Percentiles rank a stretch among this genome's conserved stretches.
Conservation (phyloP, 92 coral and sea anemone species). For the Actinernus sp. region DNA sequence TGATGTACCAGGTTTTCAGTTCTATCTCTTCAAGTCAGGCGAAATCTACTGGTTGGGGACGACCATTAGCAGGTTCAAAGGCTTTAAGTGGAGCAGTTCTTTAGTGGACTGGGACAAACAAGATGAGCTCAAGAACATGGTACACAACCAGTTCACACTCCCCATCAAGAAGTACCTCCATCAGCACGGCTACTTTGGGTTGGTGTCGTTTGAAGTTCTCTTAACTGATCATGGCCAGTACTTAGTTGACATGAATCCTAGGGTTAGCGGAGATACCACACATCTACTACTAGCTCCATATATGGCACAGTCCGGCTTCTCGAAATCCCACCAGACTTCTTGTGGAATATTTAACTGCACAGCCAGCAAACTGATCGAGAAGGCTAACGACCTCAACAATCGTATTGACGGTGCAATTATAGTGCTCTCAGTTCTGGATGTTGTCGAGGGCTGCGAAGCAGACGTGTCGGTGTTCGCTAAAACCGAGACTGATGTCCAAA, state of each 20-base stretch:
- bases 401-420: neutral
- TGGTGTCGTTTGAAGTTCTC: conserved; percentile 43
- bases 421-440: neutral
- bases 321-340: neutral
- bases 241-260: conserved; percentile 45
- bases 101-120: conserved; percentile 47
- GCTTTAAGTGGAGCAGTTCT: conserved; percentile 22
- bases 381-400: conserved; percentile 16
- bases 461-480: neutral
- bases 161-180: conserved; percentile 41
- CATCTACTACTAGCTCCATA: conserved; percentile 40
- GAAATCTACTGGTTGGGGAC: conserved; percentile 55
- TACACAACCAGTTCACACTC: conserved; percentile 42
- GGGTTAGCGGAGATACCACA: conserved; percentile 55
- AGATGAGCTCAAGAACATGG: conserved; percentile 14
- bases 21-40: conserved; percentile 48
- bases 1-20: conserved; percentile 40
- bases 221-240: conserved; percentile 31
- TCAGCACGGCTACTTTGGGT: conserved; percentile 49
- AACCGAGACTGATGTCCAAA: neutral
- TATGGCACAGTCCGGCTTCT: conserved; percentile 33
- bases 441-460: neutral
- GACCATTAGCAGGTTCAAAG: conserved; percentile 7
- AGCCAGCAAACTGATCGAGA: conserved; percentile 8
- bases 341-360: conserved; percentile 4